phyloP scores from a whole-genome alignment of 2,797 vertebrate genomes.

The Arrhamphus sclerolepis region DNA sequence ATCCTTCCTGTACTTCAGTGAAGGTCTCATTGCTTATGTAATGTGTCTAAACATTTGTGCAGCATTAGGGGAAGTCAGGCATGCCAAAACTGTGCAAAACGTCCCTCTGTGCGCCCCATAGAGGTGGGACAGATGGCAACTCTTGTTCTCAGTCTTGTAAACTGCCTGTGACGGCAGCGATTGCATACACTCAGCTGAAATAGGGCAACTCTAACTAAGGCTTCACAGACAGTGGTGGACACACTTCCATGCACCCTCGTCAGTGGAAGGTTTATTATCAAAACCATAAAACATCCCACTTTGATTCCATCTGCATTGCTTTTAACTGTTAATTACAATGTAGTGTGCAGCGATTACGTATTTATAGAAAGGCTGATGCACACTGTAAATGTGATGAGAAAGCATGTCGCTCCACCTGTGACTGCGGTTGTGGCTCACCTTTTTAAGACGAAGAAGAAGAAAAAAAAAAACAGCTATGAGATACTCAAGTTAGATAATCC shows the following conservation, averaged over 20 bases:
- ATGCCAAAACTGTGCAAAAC: constrained; percentile 77
- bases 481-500: constrained; percentile 53
- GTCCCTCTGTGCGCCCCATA: constrained; percentile 72
- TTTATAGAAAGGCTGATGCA: constrained; percentile 10
- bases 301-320: constrained; percentile 12
- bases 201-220: constrained; percentile 54
- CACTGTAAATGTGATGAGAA: background rate
- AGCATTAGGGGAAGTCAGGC: constrained; percentile 77
- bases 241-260: constrained; percentile 51
- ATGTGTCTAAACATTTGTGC: constrained; percentile 78
- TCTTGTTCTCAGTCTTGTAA: constrained; percentile 75
- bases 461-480: constrained; percentile 50
- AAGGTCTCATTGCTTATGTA: constrained; percentile 71
- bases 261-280: constrained; percentile 34
- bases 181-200: constrained; percentile 59
- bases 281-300: constrained; percentile 17
- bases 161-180: constrained; percentile 73
- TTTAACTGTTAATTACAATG: constrained; percentile 37
- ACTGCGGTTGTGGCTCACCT: constrained; percentile 27
- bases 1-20: constrained; percentile 23
- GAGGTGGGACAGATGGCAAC: constrained; percentile 82
- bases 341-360: constrained; percentile 16
- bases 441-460: background rate
- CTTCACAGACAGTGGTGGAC: constrained; percentile 60
- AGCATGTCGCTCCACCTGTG: constrained; percentile 12